Conservation (phyloP, 2,797 vertebrate genomes). For the Hephaestus fuliginosus region DNA sequence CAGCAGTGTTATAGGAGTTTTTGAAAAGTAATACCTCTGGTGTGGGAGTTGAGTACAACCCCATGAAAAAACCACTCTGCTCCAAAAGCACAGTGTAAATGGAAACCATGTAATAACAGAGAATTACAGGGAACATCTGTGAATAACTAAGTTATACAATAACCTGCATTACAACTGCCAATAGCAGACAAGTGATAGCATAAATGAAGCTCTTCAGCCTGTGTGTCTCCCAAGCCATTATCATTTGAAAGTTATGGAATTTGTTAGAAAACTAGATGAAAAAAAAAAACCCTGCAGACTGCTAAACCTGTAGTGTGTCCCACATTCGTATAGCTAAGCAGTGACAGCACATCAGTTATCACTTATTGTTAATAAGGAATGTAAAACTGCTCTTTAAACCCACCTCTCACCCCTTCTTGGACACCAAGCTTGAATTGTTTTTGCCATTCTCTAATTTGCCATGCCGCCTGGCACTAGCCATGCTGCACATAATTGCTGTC, state of each 20-base stretch:
- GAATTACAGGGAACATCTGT: constrained; percentile 47
- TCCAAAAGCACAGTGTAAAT: constrained; percentile 24
- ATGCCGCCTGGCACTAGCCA: not conserved
- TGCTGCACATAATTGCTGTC: constrained; percentile 57
- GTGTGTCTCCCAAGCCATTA: constrained; percentile 25
- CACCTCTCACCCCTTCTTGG: constrained; percentile 15
- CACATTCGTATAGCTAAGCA: not conserved
- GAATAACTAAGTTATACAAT: constrained; percentile 40
- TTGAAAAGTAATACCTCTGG: constrained; percentile 27
- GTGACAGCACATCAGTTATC: constrained; percentile 13
- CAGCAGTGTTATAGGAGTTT: constrained; percentile 19
- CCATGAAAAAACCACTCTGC: constrained; percentile 2
- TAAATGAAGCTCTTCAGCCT: constrained; percentile 33
- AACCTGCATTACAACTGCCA: constrained; percentile 34
- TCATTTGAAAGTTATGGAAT: constrained; percentile 30
- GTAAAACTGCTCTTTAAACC: constrained; percentile 20
- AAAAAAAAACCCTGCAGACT: not conserved
- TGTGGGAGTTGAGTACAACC: constrained; percentile 13
- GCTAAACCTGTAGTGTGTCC: not conserved
- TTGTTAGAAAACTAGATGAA: constrained; percentile 10
- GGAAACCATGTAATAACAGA: constrained; percentile 33
- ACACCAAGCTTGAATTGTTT: constrained; percentile 23
- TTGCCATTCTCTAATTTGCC: constrained; percentile 36
- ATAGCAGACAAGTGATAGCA: constrained; percentile 18
- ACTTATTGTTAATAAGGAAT: constrained; percentile 10